phyloP scores from a whole-genome alignment of 2,797 vertebrate species.

The Characodon lateralis region DNA sequence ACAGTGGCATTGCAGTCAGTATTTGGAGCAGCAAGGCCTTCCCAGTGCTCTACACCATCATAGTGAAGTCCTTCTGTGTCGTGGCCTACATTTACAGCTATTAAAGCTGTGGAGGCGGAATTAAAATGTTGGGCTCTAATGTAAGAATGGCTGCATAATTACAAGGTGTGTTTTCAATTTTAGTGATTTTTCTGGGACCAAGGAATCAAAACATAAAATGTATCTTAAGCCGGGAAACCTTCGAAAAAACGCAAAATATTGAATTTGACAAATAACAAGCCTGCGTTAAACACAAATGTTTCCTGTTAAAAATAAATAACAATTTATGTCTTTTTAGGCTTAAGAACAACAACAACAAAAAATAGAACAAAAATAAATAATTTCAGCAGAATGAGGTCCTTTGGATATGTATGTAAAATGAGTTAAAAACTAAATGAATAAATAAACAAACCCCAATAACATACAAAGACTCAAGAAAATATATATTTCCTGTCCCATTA shows the following conservation, averaged over 20 bases:
- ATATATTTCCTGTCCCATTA: neutral
- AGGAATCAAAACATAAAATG: neutral
- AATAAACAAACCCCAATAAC: neutral
- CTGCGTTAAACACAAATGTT: too few relatives aligned
- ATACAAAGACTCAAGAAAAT: neutral
- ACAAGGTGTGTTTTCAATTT: neutral
- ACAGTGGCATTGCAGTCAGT: neutral
- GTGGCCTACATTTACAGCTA: conserved; percentile 19
- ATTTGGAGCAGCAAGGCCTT: neutral
- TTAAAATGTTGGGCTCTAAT: neutral
- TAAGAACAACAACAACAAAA: neutral
- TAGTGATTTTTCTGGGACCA: neutral
- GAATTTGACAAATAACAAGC: too few relatives aligned
- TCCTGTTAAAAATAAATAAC: too few relatives aligned
- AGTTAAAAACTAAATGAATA: neutral
- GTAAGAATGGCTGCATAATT: neutral
- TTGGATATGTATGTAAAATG: neutral
- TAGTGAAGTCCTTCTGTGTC: conserved; percentile 4
- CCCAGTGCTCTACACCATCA: neutral
- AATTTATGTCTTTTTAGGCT: neutral
- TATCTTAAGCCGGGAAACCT: too few relatives aligned
- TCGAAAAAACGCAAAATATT: too few relatives aligned
- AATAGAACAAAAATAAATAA: neutral
- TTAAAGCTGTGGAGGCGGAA: neutral
- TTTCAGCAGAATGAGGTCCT: neutral